These are phyloP conservation scores for Chlorops oryzae DNA, from an alignment of 1,140 invertebrate genomes.

Conservation along the genomic window DNA sequence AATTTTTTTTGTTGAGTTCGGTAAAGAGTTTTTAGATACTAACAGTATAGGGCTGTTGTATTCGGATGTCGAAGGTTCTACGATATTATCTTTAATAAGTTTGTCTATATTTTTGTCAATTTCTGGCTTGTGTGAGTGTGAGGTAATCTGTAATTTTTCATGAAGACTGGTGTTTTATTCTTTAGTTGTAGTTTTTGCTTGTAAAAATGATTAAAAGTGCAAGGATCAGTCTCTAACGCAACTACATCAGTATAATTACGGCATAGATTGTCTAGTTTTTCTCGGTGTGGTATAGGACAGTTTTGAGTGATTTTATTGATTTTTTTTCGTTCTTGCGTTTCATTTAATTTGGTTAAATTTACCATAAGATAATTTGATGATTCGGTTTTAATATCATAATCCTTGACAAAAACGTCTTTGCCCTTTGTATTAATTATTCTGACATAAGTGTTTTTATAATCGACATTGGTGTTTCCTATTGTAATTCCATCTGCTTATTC, in stretches of 20 bases:
- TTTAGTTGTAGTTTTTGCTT: not conserved
- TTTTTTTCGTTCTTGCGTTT: not conserved
- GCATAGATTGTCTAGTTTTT: not conserved
- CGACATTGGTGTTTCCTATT: not conserved
- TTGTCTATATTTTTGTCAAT: not conserved
- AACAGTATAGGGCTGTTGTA: too few relatives aligned
- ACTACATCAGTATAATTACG: not conserved
- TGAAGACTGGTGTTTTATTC: constrained; percentile 1
- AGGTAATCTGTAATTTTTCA: constrained; percentile 1
- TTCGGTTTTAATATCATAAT: not conserved
- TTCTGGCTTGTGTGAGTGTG: constrained; percentile 1
- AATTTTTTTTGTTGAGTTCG: constrained; percentile 8
- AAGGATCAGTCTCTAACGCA: not conserved
- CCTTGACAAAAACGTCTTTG: not conserved
- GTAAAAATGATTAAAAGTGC: constrained; percentile 3
- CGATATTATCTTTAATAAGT: constrained; percentile 2
- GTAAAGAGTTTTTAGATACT: constrained; percentile 1
- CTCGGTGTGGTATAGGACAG: not conserved
- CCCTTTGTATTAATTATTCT: not conserved
- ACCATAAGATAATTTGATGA: not conserved
- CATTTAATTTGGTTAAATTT: not conserved
- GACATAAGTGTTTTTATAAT: not conserved
- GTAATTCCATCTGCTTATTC: not conserved
- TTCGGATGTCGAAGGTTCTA: not conserved
- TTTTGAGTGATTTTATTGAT: not conserved